Evolutionary conservation across 2,797 vertebrate genomes (phyloP), one percentile per base, ranked within the genome.

Genomic region (Ctenosaura bakeri): DNA sequence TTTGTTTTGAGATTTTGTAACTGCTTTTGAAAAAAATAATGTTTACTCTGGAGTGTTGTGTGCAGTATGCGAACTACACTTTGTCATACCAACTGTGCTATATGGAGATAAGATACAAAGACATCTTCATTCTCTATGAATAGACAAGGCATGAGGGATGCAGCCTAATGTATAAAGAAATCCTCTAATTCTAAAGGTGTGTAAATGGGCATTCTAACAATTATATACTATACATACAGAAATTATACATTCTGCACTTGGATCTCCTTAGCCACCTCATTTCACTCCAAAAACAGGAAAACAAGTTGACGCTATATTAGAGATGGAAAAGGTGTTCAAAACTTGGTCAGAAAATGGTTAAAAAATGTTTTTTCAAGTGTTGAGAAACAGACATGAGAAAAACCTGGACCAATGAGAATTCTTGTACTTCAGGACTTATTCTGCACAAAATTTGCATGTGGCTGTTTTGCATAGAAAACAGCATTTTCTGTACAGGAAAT

Each of bases 261-360:
- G 52, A 80, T 89, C 88, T 88, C 88, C 83, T 54, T 42, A 89
- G n/a, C 92, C 10, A 1, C 90, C 74, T 62, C 66, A 62, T 35
- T 20, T 81, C 85, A 90, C 82, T 88, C 56, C 78, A 88, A 64
- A 56, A 93, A 64, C 24, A n/a, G 62, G 46, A 80, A 90, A 85
- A 90, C 90, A 90, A 71, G 90, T 90, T 90, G 6, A 59, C 2
- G 24, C 32, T 18, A 16, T 18, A 35, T 59, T 35, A 54, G 4
- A 13, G 6, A 32, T 22, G 6, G 9, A 46, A 77, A 26, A 7
- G 50, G 13, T 38, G 13, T 35, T 35, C 6, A 20, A 76, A 76
- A 38, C 38, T 35, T 2, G 13, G 6, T 35, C 18, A 20, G 35
- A 76, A 50, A 78, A 78, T 38, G 38, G 26, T 77, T 4, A 13